These are phyloP conservation scores for Mesopsocus fuscifrons DNA, from an alignment of 2,888 invertebrate species.

Conservation along the genomic window DNA sequence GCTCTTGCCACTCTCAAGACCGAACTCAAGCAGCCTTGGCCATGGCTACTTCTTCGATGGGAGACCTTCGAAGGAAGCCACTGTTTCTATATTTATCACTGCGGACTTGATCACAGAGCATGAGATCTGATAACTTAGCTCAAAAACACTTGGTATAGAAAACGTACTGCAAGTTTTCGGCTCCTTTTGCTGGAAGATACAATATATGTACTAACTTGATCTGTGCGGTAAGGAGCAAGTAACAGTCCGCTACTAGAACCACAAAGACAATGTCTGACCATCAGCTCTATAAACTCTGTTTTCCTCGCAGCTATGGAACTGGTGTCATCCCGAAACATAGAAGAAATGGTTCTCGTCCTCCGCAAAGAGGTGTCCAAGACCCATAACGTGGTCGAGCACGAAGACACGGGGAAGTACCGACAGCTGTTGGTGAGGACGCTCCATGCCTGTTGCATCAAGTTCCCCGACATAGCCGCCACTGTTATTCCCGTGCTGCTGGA, in stretches of 20 bases:
- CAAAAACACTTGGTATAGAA: too few species aligned
- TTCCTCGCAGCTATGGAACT: slow-evolving; percentile 68
- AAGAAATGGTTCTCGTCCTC: slow-evolving; percentile 83
- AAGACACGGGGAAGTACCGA: slow-evolving; percentile 88
- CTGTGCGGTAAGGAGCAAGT: too few species aligned
- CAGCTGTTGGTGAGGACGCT: slow-evolving; percentile 88
- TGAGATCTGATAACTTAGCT: too few species aligned
- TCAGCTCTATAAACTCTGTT: too few species aligned
- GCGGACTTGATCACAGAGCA: background rate
- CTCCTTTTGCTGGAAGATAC: too few species aligned
- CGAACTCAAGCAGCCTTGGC: too few species aligned
- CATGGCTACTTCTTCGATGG: too few species aligned
- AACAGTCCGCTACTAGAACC: too few species aligned
- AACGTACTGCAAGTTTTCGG: too few species aligned
- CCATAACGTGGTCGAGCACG: slow-evolving; percentile 65
- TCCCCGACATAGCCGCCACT: slow-evolving; percentile 83
- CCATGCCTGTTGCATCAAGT: slow-evolving; percentile 85
- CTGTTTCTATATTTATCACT: background rate
- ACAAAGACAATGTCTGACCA: too few species aligned
- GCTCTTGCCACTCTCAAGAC: too few species aligned
- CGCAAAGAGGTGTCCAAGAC: slow-evolving; percentile 89
- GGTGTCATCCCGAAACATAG: slow-evolving; percentile 79
- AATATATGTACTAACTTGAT: too few species aligned
- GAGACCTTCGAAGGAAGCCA: background rate
- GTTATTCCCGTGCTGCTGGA: slow-evolving; percentile 91